Conservation (phyloP, 2,888 invertebrate genomes). For the Galeruca laticollis region DNA sequence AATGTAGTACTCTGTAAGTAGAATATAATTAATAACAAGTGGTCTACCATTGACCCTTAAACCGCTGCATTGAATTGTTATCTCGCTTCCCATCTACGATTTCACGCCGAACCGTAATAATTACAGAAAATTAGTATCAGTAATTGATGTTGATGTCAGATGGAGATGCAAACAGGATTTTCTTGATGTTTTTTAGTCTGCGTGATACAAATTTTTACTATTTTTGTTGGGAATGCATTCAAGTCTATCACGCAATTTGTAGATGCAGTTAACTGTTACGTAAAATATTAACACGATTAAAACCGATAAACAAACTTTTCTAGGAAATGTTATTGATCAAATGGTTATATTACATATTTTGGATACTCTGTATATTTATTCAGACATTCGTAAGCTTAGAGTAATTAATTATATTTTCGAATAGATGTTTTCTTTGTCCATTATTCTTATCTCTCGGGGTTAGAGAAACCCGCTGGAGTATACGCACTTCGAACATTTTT, state of each 20-base stretch:
- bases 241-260: slow-evolving; percentile 4
- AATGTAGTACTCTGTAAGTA: too few species aligned
- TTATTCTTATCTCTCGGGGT: slow-evolving; percentile 13
- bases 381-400: neutral
- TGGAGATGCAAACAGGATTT: slow-evolving; percentile 17
- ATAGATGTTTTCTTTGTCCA: slow-evolving; percentile 20
- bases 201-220: slow-evolving; percentile 5
- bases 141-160: slow-evolving; percentile 27
- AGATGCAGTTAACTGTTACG: neutral
- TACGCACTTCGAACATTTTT: slow-evolving; percentile 32
- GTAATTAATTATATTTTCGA: slow-evolving; percentile 10
- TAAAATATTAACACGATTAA: neutral
- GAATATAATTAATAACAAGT: neutral
- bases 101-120: slow-evolving; percentile 16
- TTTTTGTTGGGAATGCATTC: slow-evolving; percentile 21
- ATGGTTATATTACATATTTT: neutral
- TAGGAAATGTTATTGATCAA: neutral
- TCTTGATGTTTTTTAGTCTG: slow-evolving; percentile 10
- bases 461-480: slow-evolving; percentile 20
- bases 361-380: neutral
- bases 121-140: slow-evolving; percentile 25
- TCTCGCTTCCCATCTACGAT: neutral
- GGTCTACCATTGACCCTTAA: slow-evolving; percentile 8
- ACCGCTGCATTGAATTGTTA: neutral
- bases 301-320: too few species aligned